Evolutionary conservation across 2,888 invertebrate species (phyloP).

Genomic region (Sesia apiformis): DNA sequence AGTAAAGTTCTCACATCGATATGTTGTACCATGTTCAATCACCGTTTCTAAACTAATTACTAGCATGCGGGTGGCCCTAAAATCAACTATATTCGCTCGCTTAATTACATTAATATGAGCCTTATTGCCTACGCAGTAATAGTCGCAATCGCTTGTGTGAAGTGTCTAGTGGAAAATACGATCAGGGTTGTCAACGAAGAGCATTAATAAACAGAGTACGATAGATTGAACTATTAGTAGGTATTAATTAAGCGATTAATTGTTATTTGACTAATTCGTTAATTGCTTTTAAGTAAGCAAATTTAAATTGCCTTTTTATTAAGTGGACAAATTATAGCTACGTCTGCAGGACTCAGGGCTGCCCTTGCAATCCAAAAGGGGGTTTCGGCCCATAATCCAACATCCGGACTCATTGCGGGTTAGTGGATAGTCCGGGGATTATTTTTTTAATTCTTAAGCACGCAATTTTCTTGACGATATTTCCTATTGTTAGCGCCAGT

Average conservation of each 20-base stretch:
- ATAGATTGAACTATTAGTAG: background rate
- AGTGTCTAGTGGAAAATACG: background rate
- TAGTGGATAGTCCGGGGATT: too few relatives aligned
- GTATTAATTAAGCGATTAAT: background rate
- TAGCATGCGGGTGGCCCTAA: conserved; percentile 33
- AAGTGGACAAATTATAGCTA: too few relatives aligned
- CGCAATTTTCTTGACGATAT: too few relatives aligned
- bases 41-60: conserved; percentile 29
- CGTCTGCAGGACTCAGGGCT: too few relatives aligned
- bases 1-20: background rate
- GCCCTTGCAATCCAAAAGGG: too few relatives aligned
- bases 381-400: too few relatives aligned
- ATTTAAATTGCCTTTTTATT: background rate
- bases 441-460: too few relatives aligned
- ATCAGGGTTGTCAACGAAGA: background rate
- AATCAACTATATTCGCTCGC: background rate
- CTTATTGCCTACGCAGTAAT: too few relatives aligned
- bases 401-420: too few relatives aligned
- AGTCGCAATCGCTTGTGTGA: too few relatives aligned
- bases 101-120: too few relatives aligned
- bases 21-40: conserved; percentile 11
- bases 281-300: background rate
- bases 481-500: too few relatives aligned
- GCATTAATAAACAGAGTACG: background rate
- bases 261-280: background rate